phyloP scores from a whole-genome alignment of 2,113 vertebrate species.

The Gallinago paraguaiae region DNA sequence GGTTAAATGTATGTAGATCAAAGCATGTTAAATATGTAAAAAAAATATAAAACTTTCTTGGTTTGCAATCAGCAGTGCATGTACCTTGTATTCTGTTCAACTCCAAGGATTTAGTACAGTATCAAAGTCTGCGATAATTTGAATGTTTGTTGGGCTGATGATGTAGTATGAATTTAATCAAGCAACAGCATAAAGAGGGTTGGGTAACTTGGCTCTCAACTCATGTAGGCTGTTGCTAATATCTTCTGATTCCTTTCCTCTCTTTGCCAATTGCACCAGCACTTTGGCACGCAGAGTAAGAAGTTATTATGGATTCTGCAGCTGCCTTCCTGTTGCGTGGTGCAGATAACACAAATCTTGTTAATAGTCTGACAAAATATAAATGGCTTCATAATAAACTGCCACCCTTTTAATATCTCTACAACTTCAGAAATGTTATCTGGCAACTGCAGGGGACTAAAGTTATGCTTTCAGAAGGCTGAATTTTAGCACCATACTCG shows the following conservation, averaged over 20 bases:
- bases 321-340: conserved; percentile 18
- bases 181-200: neutral
- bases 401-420: conserved; percentile 50
- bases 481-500: neutral
- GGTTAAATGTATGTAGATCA: neutral
- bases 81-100: neutral
- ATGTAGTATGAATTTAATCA: conserved; percentile 37
- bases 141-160: neutral
- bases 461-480: neutral
- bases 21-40: neutral
- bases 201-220: neutral
- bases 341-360: conserved; percentile 57
- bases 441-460: conserved; percentile 39
- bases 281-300: conserved; percentile 19
- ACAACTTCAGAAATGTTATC: conserved; percentile 60
- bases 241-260: neutral
- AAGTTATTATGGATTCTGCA: conserved; percentile 46
- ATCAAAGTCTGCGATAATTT: neutral
- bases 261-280: neutral
- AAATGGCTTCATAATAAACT: conserved; percentile 61
- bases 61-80: neutral
- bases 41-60: neutral
- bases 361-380: conserved; percentile 58
- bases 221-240: neutral
- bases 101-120: neutral